These are phyloP conservation scores for Hyphantria cunea DNA, from an alignment of 1,140 invertebrate genomes.

Conservation along the genomic window DNA sequence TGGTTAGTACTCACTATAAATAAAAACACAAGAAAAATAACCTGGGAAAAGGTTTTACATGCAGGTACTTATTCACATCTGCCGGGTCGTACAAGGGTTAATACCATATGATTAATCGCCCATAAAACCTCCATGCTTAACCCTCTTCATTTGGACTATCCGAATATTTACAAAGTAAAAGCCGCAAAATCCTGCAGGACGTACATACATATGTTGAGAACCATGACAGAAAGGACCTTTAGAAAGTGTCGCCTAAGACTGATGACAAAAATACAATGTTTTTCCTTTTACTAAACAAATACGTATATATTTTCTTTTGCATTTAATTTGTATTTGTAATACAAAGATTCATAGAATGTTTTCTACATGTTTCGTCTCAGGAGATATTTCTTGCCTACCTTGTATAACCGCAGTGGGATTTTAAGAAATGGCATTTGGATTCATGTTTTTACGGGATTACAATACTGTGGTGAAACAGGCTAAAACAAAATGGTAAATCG, in stretches of 20 bases:
- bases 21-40: not conserved
- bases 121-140: constrained; percentile 16
- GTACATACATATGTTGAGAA: not conserved
- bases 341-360: not conserved
- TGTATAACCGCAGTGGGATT: too few relatives aligned
- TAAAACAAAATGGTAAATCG: too few relatives aligned
- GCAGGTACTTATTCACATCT: too few relatives aligned
- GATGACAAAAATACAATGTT: constrained; percentile 12
- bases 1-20: too few relatives aligned
- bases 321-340: not conserved
- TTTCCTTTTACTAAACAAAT: not conserved
- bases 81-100: constrained; percentile 11
- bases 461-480: too few relatives aligned
- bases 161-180: constrained; percentile 16
- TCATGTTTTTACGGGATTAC: too few relatives aligned
- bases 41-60: not conserved
- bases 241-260: constrained; percentile 16
- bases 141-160: constrained; percentile 16
- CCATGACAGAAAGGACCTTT: constrained; percentile 3
- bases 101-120: constrained; percentile 27
- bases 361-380: not conserved
- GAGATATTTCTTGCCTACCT: not conserved
- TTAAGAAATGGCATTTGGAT: too few relatives aligned
- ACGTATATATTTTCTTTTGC: constrained; percentile 1
- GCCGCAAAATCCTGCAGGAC: constrained; percentile 21